Evolutionary conservation across 2,888 invertebrate species (phyloP).

Genomic region (Drosophila melanosoma): DNA sequence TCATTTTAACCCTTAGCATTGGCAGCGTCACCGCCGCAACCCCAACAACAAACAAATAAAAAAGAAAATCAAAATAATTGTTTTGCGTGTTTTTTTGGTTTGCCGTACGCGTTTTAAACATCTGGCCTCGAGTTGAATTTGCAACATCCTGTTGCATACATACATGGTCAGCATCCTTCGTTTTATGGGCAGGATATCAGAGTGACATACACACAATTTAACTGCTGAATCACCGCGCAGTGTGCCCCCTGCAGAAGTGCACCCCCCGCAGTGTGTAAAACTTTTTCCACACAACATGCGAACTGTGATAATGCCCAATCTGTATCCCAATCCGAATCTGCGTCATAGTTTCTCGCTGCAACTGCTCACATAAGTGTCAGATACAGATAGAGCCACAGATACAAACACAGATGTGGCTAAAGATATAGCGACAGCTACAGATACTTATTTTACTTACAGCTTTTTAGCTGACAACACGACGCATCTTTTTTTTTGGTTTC

Average conservation of each 20-base stretch:
- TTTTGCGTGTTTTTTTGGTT: constrained; percentile 38
- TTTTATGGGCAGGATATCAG: constrained; percentile 5
- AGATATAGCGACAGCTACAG: not conserved
- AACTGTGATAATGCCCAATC: constrained; percentile 28
- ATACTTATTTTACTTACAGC: constrained; percentile 28
- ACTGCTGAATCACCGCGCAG: constrained; percentile 37
- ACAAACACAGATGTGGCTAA: constrained; percentile 26
- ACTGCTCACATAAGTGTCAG: constrained; percentile 51
- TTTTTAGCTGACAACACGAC: constrained; percentile 34
- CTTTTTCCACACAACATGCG: constrained; percentile 13
- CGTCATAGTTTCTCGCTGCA: constrained; percentile 39
- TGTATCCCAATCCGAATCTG: constrained; percentile 18
- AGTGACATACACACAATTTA: constrained; percentile 30
- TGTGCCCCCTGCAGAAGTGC: not conserved
- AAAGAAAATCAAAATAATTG: constrained; percentile 6
- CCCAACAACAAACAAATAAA: constrained; percentile 21
- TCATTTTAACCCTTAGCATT: constrained; percentile 58
- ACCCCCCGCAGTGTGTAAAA: constrained; percentile 12
- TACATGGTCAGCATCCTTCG: constrained; percentile 46
- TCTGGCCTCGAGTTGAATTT: constrained; percentile 64
- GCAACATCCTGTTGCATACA: constrained; percentile 77
- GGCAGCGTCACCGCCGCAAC: constrained; percentile 31
- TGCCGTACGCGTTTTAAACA: constrained; percentile 29
- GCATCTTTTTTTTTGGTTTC: constrained; percentile 25
- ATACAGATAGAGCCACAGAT: constrained; percentile 16